Conservation (phyloP, 2,113 vertebrate species). For the Pandion haliaetus region DNA sequence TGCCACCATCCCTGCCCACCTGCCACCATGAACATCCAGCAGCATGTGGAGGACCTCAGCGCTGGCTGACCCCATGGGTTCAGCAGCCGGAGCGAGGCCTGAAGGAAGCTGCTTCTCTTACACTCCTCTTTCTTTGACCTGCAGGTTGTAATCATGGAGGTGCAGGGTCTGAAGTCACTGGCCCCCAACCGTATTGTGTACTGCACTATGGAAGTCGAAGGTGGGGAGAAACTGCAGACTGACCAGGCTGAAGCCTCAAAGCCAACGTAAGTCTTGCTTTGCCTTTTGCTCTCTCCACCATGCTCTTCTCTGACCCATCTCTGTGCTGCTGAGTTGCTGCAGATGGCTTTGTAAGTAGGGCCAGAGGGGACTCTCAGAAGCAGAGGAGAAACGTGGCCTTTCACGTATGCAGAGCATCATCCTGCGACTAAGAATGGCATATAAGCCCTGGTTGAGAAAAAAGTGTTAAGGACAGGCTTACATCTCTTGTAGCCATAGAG, state of each 20-base stretch:
- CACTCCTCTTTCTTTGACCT: background rate
- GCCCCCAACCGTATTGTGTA: constrained; percentile 98
- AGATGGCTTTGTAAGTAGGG: background rate
- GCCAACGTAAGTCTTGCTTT: constrained; percentile 85
- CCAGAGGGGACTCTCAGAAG: background rate
- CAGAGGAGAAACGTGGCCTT: background rate
- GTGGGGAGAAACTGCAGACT: constrained; percentile 96
- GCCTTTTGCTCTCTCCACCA: background rate
- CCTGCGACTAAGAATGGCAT: background rate
- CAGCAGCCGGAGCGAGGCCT: background rate
- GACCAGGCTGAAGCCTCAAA: constrained; percentile 98
- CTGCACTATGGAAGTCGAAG: constrained; percentile 99
- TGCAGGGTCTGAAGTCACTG: constrained; percentile 93
- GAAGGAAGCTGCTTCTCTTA: background rate
- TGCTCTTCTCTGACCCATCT: background rate
- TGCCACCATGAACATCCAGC: background rate
- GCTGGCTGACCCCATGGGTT: rapidly evolving
- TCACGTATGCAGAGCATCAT: background rate
- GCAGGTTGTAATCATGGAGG: constrained; percentile 98
- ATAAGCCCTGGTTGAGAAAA: background rate
- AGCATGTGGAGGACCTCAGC: background rate
- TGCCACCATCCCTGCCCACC: background rate
- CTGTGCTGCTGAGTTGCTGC: rapidly evolving
- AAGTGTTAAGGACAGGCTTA: constrained; percentile 4
- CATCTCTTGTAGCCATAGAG: background rate